A percentile compares a stretch with the other conserved stretches of the same genome.
Evolutionary conservation across 2,113 vertebrate species (phyloP).

Genomic region (Syrrhaptes paradoxus): DNA sequence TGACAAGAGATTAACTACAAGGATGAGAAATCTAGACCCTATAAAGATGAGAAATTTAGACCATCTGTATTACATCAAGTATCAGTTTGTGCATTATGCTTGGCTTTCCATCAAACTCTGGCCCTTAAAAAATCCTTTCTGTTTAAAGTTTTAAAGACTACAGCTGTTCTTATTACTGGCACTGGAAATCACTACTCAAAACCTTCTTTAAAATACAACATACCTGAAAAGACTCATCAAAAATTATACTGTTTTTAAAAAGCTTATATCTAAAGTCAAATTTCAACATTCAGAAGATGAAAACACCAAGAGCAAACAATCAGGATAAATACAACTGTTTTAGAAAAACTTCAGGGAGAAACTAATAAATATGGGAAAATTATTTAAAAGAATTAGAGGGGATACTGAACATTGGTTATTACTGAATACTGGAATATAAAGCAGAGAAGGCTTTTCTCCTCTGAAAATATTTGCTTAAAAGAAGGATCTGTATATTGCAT

Average conservation of each 20-base stretch:
- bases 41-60: neutral
- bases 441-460: neutral
- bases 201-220: neutral
- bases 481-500: neutral
- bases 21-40: neutral
- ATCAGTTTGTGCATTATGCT: neutral
- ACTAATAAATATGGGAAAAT: neutral
- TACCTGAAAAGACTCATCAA: neutral
- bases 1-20: neutral
- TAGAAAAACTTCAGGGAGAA: neutral
- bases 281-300: neutral
- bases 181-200: neutral
- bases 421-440: neutral
- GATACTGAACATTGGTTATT: neutral
- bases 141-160: neutral
- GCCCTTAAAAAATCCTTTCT: neutral
- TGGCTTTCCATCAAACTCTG: neutral
- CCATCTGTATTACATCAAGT: neutral
- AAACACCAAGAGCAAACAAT: neutral
- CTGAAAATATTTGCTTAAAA: neutral
- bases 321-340: neutral
- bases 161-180: neutral
- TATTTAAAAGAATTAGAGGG: neutral
- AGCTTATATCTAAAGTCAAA: neutral
- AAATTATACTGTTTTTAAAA: neutral